Base-by-base conservation (phyloP, 1,140 invertebrate genomes). In the Dolichoris vasculosae region DNA sequence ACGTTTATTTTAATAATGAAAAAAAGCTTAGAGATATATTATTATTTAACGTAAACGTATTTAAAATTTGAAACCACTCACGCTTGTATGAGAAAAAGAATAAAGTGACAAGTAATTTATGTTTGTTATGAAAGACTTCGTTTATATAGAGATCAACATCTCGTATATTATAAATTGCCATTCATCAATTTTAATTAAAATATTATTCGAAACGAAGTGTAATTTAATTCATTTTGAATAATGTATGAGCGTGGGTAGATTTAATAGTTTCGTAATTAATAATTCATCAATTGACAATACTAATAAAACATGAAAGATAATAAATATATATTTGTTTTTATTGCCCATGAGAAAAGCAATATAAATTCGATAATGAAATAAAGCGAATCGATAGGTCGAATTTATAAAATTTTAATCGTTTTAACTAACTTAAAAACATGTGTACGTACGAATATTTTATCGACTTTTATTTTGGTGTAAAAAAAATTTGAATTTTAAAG, bases 181-280 rank as follows among this genome's bases (percentile, higher is more conserved):
- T 69, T 69, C 67, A 69, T 69, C 67, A 69, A 69, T 69, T 69
- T 69, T 69, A 38, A 69, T 69, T 35, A 69, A 69, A 69, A 69
- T 69, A 69, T 69, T 38, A 69, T 69, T 69, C 32, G 30, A 69
- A 17, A 38, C 67, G 15, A 23, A 69, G 35, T 38, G 67, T 38
- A 69, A 69, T 69, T 69, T 69, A 69, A 69, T 69, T 69, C 35
- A 69, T 69, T 69, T 38, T 69, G 67, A 69, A 69, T 69, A 69
- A 69, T 69, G 67, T 69, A 69, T 69, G 67, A 69, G 67, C 35
- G 67, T 17, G 17, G 67, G 32, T 32, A 69, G 35, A 35, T 69
- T 69, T 69, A 69, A 69, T 38, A 69, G 30, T 69, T 69, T 69
- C n/a, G 0, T 38, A 69, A 30, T 69, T 69, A 69, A 69, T 69